phyloP scores from a whole-genome alignment of 2,888 invertebrate species.

The Lasioglossum leucozonium region DNA sequence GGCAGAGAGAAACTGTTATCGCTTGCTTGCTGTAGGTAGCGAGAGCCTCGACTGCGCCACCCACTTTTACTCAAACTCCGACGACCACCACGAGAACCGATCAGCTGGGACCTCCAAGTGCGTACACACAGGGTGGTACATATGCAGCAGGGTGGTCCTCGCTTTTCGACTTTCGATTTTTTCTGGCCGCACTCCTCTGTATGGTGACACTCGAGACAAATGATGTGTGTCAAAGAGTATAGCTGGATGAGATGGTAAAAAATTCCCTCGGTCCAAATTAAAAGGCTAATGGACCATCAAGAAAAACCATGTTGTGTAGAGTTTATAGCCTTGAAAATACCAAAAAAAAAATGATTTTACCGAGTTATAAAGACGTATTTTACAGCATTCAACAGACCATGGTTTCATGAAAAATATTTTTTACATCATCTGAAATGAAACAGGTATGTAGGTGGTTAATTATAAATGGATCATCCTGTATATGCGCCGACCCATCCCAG shows the following conservation, averaged over 20 bases:
- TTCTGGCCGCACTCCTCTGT: not conserved
- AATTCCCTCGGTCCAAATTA: not conserved
- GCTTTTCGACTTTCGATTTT: not conserved
- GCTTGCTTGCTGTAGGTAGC: not conserved
- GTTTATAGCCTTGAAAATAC: not conserved
- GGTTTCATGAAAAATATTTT: no score
- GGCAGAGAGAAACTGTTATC: not conserved
- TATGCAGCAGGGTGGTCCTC: not conserved
- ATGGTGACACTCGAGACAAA: not conserved
- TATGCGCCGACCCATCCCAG: not conserved
- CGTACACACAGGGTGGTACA: not conserved
- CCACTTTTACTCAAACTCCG: not conserved
- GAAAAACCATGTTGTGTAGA: not conserved
- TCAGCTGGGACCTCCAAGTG: slow-evolving; percentile 58
- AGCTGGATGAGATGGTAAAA: not conserved
- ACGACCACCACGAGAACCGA: slow-evolving; percentile 27
- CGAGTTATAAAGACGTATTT: not conserved
- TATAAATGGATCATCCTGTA: not conserved
- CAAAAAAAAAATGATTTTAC: not conserved
- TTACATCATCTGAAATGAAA: no score
- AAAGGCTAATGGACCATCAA: not conserved
- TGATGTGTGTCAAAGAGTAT: no score
- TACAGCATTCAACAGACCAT: not conserved
- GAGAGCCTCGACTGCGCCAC: not conserved
- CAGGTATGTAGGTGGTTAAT: no score